A percentile compares a stretch with the other conserved stretches of the same genome.
phyloP scores from a whole-genome alignment of 2,888 invertebrate species.

The Ophonus ardosiacus region DNA sequence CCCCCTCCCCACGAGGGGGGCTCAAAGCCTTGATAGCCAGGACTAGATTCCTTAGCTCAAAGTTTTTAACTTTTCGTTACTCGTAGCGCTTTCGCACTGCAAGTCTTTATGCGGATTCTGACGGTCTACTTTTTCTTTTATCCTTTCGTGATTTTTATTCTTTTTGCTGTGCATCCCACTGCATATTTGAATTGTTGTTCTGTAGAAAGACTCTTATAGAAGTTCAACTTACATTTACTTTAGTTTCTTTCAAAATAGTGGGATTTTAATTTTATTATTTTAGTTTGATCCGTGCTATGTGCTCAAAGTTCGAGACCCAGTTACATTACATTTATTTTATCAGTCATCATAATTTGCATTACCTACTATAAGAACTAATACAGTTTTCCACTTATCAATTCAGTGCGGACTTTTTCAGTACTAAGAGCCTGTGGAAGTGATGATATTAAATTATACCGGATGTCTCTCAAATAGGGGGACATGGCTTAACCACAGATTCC shows the following conservation, averaged over 20 bases:
- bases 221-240: constrained; percentile 50
- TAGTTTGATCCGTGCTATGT: not conserved
- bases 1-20: not conserved
- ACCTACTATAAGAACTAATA: too few species aligned
- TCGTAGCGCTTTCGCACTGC: constrained; percentile 40
- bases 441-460: too few species aligned
- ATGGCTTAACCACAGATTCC: too few species aligned
- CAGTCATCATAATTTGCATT: too few species aligned
- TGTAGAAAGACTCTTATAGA: constrained; percentile 52
- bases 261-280: constrained; percentile 35
- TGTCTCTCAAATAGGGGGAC: too few species aligned
- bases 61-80: constrained; percentile 54
- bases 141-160: constrained; percentile 38
- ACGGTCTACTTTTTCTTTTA: constrained; percentile 47
- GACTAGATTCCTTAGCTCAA: constrained; percentile 37
- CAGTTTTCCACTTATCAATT: too few species aligned
- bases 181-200: constrained; percentile 57
- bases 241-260: constrained; percentile 37
- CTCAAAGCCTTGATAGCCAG: constrained; percentile 24
- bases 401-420: too few species aligned
- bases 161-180: constrained; percentile 40
- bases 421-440: too few species aligned
- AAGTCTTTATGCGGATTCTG: constrained; percentile 47
- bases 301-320: too few species aligned
- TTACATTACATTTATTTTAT: too few species aligned